These are phyloP conservation scores for Diarsia rubi DNA, from an alignment of 2,888 invertebrate species.

Conservation along the genomic window DNA sequence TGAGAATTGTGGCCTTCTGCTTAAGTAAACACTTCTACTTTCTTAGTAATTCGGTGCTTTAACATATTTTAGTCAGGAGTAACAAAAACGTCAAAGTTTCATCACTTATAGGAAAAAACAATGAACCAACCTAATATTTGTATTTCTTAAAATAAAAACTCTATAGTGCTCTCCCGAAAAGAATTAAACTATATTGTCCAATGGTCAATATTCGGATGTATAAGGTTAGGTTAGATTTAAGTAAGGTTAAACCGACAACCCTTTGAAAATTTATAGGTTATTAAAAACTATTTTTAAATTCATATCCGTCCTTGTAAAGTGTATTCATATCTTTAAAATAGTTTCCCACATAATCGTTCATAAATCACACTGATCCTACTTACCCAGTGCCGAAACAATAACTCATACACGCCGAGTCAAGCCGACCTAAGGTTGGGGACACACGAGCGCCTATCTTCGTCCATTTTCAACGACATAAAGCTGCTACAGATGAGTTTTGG, in stretches of 20 bases:
- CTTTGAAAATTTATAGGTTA: too few relatives aligned
- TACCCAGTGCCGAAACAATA: conserved; percentile 80
- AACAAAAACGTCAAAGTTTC: neutral
- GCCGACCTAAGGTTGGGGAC: conserved; percentile 46
- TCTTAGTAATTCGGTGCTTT: neutral
- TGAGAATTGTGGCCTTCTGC: neutral
- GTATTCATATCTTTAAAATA: conserved; percentile 36
- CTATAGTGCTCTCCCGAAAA: too few relatives aligned
- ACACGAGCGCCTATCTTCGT: conserved; percentile 29
- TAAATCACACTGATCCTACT: conserved; percentile 78
- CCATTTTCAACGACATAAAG: conserved; percentile 26
- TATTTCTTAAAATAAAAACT: neutral
- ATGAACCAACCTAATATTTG: neutral
- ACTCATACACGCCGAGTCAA: conserved; percentile 71
- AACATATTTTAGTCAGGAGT: neutral
- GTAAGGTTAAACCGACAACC: too few relatives aligned
- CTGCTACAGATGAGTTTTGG: conserved; percentile 4
- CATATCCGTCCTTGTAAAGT: neutral
- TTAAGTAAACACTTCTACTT: neutral
- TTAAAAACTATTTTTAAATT: neutral
- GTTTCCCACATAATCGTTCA: conserved; percentile 53
- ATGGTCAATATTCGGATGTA: neutral
- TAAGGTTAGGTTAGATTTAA: neutral
- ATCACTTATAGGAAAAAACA: neutral
- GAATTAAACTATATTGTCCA: too few relatives aligned